These are phyloP conservation scores for Rhodophaea formosa DNA, from an alignment of 2,888 invertebrate genomes.

Conservation along the genomic window DNA sequence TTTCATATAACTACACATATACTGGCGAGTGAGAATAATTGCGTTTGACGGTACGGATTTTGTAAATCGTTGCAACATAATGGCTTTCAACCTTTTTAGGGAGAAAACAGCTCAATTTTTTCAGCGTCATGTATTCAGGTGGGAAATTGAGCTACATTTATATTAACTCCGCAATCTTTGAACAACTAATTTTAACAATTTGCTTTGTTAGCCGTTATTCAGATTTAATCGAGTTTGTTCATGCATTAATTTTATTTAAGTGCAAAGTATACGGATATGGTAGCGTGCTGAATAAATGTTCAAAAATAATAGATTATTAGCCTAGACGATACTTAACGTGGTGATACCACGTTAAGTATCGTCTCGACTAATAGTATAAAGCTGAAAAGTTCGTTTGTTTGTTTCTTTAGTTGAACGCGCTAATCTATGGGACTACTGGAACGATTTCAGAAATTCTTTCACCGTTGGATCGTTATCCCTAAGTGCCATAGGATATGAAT, in stretches of 20 bases:
- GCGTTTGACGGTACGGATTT: conserved; percentile 15
- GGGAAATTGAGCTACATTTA: conserved; percentile 37
- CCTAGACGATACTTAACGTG: too few relatives aligned
- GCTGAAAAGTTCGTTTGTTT: too few relatives aligned
- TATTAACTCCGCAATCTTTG: conserved; percentile 23
- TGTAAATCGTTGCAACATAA: conserved; percentile 17
- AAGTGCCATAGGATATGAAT: too few relatives aligned
- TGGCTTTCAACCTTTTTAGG: conserved; percentile 20
- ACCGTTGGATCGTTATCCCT: too few relatives aligned
- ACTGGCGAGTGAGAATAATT: conserved; percentile 4
- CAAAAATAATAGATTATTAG: too few relatives aligned
- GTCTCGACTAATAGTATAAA: too few relatives aligned
- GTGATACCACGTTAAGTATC: too few relatives aligned
- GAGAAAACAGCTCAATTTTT: conserved; percentile 28
- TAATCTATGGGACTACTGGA: too few relatives aligned
- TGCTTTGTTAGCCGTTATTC: background rate
- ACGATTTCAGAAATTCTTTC: background rate
- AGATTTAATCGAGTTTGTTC: background rate
- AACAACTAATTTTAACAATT: conserved; percentile 18
- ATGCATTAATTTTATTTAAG: background rate
- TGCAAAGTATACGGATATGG: too few relatives aligned
- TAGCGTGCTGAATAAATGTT: too few relatives aligned
- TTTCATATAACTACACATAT: conserved; percentile 1
- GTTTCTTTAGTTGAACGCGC: too few relatives aligned
- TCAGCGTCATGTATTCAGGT: conserved; percentile 29